Percentiles rank a stretch among this genome's conserved stretches.
phyloP scores from a whole-genome alignment of 1,140 invertebrate species.

The Plodia interpunctella region DNA sequence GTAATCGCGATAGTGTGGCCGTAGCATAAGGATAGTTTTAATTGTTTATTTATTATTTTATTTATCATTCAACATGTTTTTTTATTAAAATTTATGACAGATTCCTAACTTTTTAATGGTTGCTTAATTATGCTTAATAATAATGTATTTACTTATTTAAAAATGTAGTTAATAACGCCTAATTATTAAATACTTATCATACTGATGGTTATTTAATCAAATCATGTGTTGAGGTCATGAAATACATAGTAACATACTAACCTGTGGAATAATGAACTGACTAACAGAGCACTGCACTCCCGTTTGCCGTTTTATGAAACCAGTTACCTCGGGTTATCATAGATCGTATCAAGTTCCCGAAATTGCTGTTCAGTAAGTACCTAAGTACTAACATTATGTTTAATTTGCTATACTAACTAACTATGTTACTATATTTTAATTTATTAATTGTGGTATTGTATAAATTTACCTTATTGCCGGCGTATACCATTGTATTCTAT shows the following conservation, averaged over 20 bases:
- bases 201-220: neutral
- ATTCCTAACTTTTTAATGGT: neutral
- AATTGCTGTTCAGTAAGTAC: constrained; percentile 73
- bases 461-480: too few relatives aligned
- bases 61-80: too few relatives aligned
- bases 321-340: constrained; percentile 48
- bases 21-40: too few relatives aligned
- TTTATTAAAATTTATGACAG: neutral
- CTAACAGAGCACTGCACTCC: constrained; percentile 75
- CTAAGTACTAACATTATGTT: constrained; percentile 50
- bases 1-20: too few relatives aligned
- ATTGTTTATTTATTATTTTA: too few relatives aligned
- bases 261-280: constrained; percentile 32
- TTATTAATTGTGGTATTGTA: too few relatives aligned
- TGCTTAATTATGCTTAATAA: too few relatives aligned
- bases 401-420: constrained; percentile 6
- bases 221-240: too few relatives aligned
- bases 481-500: too few relatives aligned
- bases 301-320: constrained; percentile 76
- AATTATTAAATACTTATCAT: neutral
- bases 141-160: too few relatives aligned
- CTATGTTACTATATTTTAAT: neutral
- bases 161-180: too few relatives aligned
- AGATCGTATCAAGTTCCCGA: constrained; percentile 63
- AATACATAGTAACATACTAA: constrained; percentile 30